phyloP scores from a whole-genome alignment of 2,797 vertebrate genomes.

The Rhincodon typus region DNA sequence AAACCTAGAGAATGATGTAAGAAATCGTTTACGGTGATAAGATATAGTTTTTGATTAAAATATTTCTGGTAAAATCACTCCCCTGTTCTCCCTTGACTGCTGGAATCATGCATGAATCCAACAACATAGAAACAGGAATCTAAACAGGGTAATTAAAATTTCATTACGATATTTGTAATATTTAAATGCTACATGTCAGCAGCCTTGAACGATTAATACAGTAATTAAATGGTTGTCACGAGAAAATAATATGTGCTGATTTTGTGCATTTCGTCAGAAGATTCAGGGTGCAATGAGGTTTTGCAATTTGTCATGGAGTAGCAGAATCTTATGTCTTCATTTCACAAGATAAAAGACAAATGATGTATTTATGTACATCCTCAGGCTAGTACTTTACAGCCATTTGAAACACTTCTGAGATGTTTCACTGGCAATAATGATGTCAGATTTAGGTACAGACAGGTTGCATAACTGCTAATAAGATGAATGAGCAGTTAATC shows the following conservation, averaged over 20 bases:
- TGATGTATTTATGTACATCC: not conserved
- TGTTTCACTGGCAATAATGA: not conserved
- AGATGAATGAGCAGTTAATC: not conserved
- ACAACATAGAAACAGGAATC: not conserved
- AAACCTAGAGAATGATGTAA: slow-evolving; percentile 4
- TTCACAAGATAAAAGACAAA: not conserved
- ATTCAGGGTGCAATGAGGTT: not conserved
- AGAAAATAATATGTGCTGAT: not conserved
- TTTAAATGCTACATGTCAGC: not conserved
- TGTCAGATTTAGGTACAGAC: not conserved
- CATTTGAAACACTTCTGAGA: not conserved
- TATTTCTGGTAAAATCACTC: not conserved
- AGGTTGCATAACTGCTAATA: not conserved
- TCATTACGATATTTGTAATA: not conserved
- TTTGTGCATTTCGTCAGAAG: not conserved
- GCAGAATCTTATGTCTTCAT: not conserved
- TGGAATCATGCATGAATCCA: not conserved
- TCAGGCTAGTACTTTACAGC: not conserved
- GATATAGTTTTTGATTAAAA: not conserved
- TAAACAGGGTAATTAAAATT: not conserved
- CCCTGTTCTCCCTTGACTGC: not conserved
- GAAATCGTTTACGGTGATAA: slow-evolving; percentile 8
- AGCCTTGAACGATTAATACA: slow-evolving; percentile 1
- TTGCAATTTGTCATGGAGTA: not conserved
- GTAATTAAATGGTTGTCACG: not conserved